These are phyloP conservation scores for Xenus cinereus DNA, from an alignment of 2,113 vertebrate genomes.

Conservation along the genomic window DNA sequence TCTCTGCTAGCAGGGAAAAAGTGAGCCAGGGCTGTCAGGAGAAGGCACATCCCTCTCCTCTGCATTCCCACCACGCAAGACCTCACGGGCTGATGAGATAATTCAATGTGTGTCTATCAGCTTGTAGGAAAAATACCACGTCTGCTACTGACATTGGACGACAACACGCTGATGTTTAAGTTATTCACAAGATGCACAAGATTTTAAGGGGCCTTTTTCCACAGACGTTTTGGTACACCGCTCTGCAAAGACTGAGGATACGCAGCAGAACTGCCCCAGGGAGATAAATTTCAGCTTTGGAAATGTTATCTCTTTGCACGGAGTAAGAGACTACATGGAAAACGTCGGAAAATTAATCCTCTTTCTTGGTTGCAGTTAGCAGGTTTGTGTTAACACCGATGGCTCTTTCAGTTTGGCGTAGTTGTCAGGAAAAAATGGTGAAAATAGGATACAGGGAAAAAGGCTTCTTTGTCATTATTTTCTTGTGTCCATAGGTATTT, in stretches of 20 bases:
- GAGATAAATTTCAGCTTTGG: background rate
- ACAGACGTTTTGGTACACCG: background rate
- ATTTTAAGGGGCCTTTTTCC: background rate
- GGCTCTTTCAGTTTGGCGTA: background rate
- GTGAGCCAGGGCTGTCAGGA: background rate
- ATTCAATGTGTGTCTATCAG: background rate
- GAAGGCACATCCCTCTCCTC: background rate
- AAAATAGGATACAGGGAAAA: background rate
- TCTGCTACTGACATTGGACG: background rate
- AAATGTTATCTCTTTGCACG: background rate
- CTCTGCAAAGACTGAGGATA: background rate
- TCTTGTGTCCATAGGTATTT: background rate
- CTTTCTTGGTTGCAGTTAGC: background rate
- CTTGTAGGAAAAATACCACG: background rate
- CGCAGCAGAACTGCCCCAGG: background rate
- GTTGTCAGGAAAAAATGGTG: background rate
- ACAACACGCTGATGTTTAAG: background rate
- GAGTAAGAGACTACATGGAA: background rate
- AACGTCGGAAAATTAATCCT: background rate
- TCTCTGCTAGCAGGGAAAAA: background rate
- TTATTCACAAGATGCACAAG: background rate
- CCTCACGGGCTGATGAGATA: background rate
- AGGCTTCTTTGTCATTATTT: background rate
- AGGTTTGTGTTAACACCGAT: background rate
- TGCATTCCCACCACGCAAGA: background rate